Conservation (phyloP, 2,888 invertebrate species). For the Dione juno region DNA sequence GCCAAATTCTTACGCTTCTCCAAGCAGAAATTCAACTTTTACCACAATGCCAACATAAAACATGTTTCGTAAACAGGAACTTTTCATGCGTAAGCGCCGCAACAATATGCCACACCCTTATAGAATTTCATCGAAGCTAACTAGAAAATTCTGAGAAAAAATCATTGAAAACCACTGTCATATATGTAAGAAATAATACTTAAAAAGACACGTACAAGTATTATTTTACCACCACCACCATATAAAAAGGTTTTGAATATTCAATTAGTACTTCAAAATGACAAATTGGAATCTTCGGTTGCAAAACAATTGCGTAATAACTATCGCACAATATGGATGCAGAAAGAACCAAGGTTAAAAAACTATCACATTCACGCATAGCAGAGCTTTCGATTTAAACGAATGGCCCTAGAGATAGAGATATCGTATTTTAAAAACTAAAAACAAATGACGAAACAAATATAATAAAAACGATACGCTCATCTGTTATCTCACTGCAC, state of each 20-base stretch:
- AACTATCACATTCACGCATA: constrained; percentile 36
- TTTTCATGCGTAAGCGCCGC: constrained; percentile 52
- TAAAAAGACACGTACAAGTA: background rate
- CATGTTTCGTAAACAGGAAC: constrained; percentile 78
- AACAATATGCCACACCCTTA: constrained; percentile 45
- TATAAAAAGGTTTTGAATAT: background rate
- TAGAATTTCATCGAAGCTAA: constrained; percentile 36
- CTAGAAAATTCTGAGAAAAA: constrained; percentile 7
- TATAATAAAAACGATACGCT: constrained; percentile 61
- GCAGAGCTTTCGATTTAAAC: constrained; percentile 33
- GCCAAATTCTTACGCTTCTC: constrained; percentile 64
- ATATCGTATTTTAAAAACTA: background rate
- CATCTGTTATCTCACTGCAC: constrained; percentile 69
- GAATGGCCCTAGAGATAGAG: background rate
- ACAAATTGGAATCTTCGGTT: constrained; percentile 28
- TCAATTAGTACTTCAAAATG: constrained; percentile 12
- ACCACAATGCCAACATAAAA: constrained; percentile 72
- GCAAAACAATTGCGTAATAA: constrained; percentile 41
- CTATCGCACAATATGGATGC: constrained; percentile 45
- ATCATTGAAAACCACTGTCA: background rate
- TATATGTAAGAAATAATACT: background rate
- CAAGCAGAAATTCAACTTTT: constrained; percentile 78
- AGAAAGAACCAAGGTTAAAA: constrained; percentile 57
- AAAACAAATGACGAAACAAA: constrained; percentile 34
- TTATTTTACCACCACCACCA: no score